A percentile compares a stretch with the other conserved stretches of the same genome.
phyloP scores from a whole-genome alignment of 35 echinoderm and acorn worm genomes.

The Stichopus chloronotus region DNA sequence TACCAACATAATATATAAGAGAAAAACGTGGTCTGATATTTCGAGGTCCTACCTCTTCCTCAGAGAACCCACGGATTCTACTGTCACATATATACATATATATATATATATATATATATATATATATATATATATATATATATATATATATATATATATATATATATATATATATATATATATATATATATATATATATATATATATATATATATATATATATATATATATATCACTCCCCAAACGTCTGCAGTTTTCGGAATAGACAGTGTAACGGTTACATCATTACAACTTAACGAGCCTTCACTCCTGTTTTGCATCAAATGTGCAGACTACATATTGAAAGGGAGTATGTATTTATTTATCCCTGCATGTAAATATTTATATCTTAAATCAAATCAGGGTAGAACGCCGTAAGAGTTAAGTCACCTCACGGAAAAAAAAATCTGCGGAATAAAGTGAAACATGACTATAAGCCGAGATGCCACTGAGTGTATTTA shows the following conservation, averaged over 20 bases:
- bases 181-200: background rate
- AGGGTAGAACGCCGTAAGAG: background rate
- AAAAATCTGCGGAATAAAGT: background rate
- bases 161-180: background rate
- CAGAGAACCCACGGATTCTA: too few relatives aligned
- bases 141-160: background rate
- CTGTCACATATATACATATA: too few relatives aligned
- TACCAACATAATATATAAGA: too few relatives aligned
- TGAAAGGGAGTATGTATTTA: constrained; percentile 39
- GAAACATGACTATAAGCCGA: background rate
- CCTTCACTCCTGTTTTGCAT: constrained; percentile 37
- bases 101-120: too few relatives aligned
- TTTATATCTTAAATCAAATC: constrained; percentile 55
- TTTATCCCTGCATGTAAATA: constrained; percentile 47
- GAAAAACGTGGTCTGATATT: too few relatives aligned
- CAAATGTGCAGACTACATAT: background rate
- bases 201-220: background rate
- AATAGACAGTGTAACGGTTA: background rate
- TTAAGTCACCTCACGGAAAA: constrained; percentile 23
- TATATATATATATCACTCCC: background rate
- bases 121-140: too few relatives aligned
- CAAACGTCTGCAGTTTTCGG: background rate
- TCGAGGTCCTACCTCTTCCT: too few relatives aligned
- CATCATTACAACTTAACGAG: constrained; percentile 56
- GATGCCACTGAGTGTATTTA: background rate